Conservation (phyloP, 23 tunicate genomes). For the Trididemnum clinides region DNA sequence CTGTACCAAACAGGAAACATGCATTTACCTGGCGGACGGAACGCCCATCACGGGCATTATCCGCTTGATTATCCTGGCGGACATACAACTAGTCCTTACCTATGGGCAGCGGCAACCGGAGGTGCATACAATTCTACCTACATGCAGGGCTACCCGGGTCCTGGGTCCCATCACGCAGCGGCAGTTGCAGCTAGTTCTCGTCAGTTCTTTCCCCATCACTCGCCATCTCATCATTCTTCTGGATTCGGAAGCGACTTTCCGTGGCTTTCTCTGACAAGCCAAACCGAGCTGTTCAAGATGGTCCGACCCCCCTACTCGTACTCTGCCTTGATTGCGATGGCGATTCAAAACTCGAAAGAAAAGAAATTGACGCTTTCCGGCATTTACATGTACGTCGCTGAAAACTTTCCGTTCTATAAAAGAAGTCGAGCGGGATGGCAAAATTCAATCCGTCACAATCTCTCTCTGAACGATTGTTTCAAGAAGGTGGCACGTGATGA, state of each 20-base stretch:
- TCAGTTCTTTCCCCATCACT: constrained; percentile 61
- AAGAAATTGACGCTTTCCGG: constrained; percentile 93
- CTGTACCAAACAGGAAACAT: constrained; percentile 78
- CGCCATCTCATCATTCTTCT: constrained; percentile 39
- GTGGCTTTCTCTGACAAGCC: constrained; percentile 93
- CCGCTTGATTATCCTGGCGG: constrained; percentile 83
- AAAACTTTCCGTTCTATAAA: constrained; percentile 97
- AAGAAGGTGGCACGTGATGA: constrained; percentile 96
- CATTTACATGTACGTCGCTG: constrained; percentile 94
- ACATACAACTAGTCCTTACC: constrained; percentile 30
- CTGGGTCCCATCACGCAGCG: constrained; percentile 47
- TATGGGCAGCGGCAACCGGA: constrained; percentile 57
- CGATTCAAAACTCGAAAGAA: constrained; percentile 97
- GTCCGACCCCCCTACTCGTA: constrained; percentile 98
- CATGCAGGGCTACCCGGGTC: constrained; percentile 63
- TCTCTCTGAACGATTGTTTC: constrained; percentile 96
- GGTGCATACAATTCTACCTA: constrained; percentile 82
- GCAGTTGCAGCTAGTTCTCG: constrained; percentile 63
- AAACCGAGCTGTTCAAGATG: constrained; percentile 95
- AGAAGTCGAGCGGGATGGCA: constrained; percentile 98
- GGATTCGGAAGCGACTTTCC: constrained; percentile 80
- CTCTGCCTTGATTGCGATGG: constrained; percentile 97
- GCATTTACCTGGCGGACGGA: constrained; percentile 66
- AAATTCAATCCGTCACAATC: constrained; percentile 93
- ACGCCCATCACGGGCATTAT: constrained; percentile 83